Conservation (phyloP, 2,888 invertebrate species). For the Idaea straminata region DNA sequence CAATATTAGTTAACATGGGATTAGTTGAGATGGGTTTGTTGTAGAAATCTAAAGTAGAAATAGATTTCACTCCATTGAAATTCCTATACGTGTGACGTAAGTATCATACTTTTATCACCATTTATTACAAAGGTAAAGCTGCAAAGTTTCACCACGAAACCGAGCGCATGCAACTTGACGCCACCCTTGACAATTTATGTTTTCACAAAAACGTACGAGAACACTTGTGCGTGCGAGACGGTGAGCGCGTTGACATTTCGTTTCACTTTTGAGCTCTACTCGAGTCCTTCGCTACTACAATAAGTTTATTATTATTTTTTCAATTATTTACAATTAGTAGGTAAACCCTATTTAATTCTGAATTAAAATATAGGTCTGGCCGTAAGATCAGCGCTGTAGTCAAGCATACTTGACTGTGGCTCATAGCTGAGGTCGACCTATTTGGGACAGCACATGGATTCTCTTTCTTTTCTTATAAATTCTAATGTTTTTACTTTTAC, state of each 20-base stretch:
- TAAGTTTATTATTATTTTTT: not conserved
- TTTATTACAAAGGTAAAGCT: slow-evolving; percentile 22
- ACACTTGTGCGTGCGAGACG: slow-evolving; percentile 28
- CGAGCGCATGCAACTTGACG: slow-evolving; percentile 23
- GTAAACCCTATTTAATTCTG: too few relatives aligned
- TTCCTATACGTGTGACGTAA: slow-evolving; percentile 6
- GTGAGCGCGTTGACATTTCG: slow-evolving; percentile 13
- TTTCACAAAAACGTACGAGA: slow-evolving; percentile 35
- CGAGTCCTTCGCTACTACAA: slow-evolving; percentile 10
- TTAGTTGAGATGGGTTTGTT: too few relatives aligned
- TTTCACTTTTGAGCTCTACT: slow-evolving; percentile 19
- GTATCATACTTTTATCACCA: not conserved
- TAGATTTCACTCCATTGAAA: slow-evolving; percentile 25
- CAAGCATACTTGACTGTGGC: too few relatives aligned
- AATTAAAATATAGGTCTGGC: too few relatives aligned
- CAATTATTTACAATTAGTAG: too few relatives aligned
- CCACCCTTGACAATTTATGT: slow-evolving; percentile 38
- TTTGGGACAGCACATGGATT: too few relatives aligned
- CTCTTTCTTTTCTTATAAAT: too few relatives aligned
- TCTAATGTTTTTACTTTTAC: too few relatives aligned
- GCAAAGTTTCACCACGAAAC: slow-evolving; percentile 9
- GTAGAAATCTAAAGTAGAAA: not conserved
- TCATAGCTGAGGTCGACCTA: too few relatives aligned
- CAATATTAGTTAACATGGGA: too few relatives aligned
- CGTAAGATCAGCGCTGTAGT: too few relatives aligned